These are phyloP conservation scores for Apeira syringaria DNA, from an alignment of 2,888 invertebrate species.

Conservation along the genomic window DNA sequence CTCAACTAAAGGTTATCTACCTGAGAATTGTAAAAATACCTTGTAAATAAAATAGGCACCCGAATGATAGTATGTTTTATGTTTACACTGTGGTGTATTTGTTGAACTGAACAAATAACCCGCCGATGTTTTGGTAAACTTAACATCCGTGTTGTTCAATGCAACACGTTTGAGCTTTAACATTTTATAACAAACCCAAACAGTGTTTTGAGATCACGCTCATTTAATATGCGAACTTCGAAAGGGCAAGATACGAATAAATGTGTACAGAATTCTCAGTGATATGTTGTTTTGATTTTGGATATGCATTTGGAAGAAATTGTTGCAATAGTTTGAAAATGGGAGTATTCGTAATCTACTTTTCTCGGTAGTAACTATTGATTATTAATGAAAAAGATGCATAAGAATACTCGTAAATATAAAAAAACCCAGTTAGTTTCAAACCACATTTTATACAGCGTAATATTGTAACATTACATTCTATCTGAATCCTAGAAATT, in stretches of 20 bases:
- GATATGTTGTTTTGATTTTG: not conserved
- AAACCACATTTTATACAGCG: too few species aligned
- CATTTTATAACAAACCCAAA: conserved; percentile 26
- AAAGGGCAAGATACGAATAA: not conserved
- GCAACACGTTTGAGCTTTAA: conserved; percentile 39
- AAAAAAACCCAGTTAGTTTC: too few species aligned
- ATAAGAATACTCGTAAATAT: too few species aligned
- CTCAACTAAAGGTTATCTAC: conserved; percentile 10
- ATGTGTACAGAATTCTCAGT: not conserved
- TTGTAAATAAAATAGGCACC: conserved; percentile 28
- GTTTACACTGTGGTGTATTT: conserved; percentile 46
- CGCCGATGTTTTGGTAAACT: conserved; percentile 43
- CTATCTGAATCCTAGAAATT: too few species aligned
- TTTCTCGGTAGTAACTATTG: too few species aligned
- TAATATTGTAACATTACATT: too few species aligned
- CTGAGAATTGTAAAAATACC: conserved; percentile 20
- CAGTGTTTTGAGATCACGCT: conserved; percentile 2
- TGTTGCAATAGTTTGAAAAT: too few species aligned
- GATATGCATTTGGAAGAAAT: not conserved
- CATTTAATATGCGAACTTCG: conserved; percentile 11
- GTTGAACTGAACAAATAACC: conserved; percentile 47
- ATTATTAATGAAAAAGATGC: too few species aligned
- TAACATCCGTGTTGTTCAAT: conserved; percentile 42
- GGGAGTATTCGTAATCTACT: too few species aligned
- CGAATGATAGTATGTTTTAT: conserved; percentile 43